Evolutionary conservation across 2,797 vertebrate species (phyloP).

Genomic region (Enteromius radiatus): DNA sequence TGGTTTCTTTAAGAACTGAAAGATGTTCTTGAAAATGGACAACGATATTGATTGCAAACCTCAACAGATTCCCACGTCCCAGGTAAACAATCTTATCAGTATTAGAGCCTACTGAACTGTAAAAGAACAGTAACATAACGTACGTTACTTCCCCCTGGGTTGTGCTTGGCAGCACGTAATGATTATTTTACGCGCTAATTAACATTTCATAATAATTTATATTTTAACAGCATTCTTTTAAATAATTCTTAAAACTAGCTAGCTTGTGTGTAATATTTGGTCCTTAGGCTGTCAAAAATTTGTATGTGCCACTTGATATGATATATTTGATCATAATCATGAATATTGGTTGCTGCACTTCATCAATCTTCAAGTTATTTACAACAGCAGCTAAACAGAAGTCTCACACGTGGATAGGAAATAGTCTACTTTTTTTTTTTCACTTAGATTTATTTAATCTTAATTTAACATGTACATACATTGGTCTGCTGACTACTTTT

Average conservation of each 20-base stretch:
- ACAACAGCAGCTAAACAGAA: not conserved
- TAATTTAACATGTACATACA: not conserved
- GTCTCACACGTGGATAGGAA: not conserved
- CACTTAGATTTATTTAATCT: not conserved
- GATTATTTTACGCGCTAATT: not conserved
- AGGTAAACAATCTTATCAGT: slow-evolving; percentile 17
- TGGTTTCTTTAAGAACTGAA: not conserved
- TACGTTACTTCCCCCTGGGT: not conserved
- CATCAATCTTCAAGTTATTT: not conserved
- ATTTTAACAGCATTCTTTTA: not conserved
- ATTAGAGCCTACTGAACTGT: not conserved
- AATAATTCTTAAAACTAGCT: not conserved
- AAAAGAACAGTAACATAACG: not conserved
- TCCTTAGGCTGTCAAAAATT: not conserved
- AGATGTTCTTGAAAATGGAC: not conserved
- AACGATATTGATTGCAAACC: slow-evolving; percentile 15
- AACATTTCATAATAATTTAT: not conserved
- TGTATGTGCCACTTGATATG: not conserved
- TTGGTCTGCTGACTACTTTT: not conserved
- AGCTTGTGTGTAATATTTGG: not conserved
- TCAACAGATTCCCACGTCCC: not conserved
- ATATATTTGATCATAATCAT: not conserved
- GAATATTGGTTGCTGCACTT: not conserved
- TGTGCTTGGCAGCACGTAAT: not conserved
- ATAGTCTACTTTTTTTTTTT: not conserved